These are phyloP conservation scores for Anser brachyrhynchus DNA, from an alignment of 2,113 vertebrate genomes.

Conservation along the genomic window DNA sequence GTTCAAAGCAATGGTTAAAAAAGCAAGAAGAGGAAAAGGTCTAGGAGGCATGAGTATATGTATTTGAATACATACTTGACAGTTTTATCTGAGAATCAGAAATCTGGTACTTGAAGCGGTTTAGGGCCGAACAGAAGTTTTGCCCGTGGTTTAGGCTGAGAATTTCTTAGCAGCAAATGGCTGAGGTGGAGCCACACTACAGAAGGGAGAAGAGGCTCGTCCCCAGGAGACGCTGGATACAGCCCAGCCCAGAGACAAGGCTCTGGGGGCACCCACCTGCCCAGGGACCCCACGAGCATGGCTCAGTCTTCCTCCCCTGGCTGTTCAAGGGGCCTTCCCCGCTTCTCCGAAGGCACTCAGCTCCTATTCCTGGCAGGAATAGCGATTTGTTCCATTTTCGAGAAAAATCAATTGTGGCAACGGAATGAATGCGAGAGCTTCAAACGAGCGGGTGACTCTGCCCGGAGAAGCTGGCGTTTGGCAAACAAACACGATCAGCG, in stretches of 20 bases:
- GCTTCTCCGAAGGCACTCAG: not conserved
- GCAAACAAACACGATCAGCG: not conserved
- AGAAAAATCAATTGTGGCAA: slow-evolving; percentile 35
- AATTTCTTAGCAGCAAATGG: not conserved
- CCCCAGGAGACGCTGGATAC: not conserved
- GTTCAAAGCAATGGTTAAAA: slow-evolving; percentile 64
- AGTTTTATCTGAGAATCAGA: slow-evolving; percentile 10
- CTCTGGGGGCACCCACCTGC: not conserved
- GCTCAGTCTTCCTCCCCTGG: not conserved
- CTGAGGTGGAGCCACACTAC: not conserved
- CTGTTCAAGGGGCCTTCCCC: not conserved
- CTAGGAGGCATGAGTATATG: slow-evolving; percentile 15
- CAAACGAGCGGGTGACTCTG: slow-evolving; percentile 7
- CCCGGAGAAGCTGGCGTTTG: slow-evolving; percentile 34
- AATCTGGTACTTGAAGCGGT: not conserved
- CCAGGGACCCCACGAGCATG: accelerated
- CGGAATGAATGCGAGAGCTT: not conserved
- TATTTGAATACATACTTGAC: slow-evolving; percentile 2
- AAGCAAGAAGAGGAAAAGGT: slow-evolving; percentile 14
- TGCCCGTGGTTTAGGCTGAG: not conserved
- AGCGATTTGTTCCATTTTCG: slow-evolving; percentile 53
- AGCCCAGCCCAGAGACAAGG: not conserved
- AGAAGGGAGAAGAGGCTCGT: not conserved
- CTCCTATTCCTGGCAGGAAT: accelerated
- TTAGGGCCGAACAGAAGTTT: not conserved